Evolutionary conservation across 1,140 invertebrate genomes (phyloP).

Genomic region (Psix sp.): DNA sequence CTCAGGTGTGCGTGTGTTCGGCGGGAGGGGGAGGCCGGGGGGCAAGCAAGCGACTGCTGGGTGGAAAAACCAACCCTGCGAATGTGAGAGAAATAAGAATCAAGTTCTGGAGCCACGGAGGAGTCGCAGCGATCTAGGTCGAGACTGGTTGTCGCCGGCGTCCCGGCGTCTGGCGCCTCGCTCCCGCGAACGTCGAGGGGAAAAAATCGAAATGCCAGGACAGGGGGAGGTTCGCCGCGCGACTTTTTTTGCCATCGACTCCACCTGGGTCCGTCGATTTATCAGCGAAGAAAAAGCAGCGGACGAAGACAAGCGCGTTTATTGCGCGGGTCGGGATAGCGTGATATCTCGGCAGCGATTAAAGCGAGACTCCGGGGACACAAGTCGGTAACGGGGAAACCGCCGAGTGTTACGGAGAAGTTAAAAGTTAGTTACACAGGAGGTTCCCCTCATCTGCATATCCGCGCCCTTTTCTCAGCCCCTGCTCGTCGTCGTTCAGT

Average conservation of each 20-base stretch:
- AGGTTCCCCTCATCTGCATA: conserved; percentile 75
- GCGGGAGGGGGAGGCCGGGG: conserved; percentile 12
- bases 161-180: conserved; percentile 73
- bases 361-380: conserved; percentile 25
- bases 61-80: conserved; percentile 68
- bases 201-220: conserved; percentile 46
- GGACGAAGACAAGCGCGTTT: neutral
- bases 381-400: conserved; percentile 44
- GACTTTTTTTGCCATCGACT: conserved; percentile 5
- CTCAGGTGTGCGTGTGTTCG: conserved; percentile 52
- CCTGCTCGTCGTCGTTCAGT: conserved; percentile 53
- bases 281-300: conserved; percentile 12
- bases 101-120: conserved; percentile 65
- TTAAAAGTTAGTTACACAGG: conserved; percentile 74
- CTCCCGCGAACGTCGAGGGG: conserved; percentile 56
- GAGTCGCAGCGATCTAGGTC: conserved; percentile 72
- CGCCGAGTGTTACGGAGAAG: conserved; percentile 49
- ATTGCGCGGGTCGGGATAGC: conserved; percentile 13
- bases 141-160: conserved; percentile 74
- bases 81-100: conserved; percentile 70
- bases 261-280: neutral
- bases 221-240: neutral
- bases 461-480: conserved; percentile 64
- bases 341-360: conserved; percentile 22
- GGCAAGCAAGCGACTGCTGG: conserved; percentile 24